Conservation (phyloP, 2,797 vertebrate genomes). For the Megaceryle alcyon region DNA sequence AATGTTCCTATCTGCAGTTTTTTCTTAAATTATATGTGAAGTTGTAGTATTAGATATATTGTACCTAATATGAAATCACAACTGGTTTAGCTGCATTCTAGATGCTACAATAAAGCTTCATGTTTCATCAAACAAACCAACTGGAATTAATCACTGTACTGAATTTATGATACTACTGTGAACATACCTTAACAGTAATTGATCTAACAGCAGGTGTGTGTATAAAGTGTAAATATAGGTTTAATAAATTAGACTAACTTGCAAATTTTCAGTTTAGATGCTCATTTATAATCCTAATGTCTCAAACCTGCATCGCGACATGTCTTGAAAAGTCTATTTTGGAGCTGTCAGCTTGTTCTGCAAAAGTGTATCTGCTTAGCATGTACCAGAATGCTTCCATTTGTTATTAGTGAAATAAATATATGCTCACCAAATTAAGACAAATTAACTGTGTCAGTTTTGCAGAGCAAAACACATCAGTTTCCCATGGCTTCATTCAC, state of each 20-base stretch:
- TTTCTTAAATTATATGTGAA: not conserved
- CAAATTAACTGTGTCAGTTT: not conserved
- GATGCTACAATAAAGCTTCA: not conserved
- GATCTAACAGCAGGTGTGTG: not conserved
- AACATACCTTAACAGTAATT: not conserved
- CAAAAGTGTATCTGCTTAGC: not conserved
- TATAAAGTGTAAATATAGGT: not conserved
- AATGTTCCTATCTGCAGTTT: not conserved
- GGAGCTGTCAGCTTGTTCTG: not conserved
- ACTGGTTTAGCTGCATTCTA: not conserved
- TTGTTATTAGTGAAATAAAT: not conserved
- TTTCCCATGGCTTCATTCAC: not conserved
- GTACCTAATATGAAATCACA: not conserved
- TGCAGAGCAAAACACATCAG: not conserved
- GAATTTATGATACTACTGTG: not conserved
- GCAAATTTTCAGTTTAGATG: constrained; percentile 3
- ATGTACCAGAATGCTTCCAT: not conserved
- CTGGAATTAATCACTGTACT: not conserved
- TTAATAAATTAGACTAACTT: constrained; percentile 8
- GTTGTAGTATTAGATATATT: not conserved
- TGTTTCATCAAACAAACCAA: not conserved
- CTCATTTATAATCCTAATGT: not conserved
- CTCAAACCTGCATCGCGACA: not conserved
- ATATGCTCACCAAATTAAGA: not conserved
- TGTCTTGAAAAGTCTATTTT: not conserved